These are phyloP conservation scores for Ormyrus rosae DNA, from an alignment of 2,888 invertebrate species.

Conservation along the genomic window DNA sequence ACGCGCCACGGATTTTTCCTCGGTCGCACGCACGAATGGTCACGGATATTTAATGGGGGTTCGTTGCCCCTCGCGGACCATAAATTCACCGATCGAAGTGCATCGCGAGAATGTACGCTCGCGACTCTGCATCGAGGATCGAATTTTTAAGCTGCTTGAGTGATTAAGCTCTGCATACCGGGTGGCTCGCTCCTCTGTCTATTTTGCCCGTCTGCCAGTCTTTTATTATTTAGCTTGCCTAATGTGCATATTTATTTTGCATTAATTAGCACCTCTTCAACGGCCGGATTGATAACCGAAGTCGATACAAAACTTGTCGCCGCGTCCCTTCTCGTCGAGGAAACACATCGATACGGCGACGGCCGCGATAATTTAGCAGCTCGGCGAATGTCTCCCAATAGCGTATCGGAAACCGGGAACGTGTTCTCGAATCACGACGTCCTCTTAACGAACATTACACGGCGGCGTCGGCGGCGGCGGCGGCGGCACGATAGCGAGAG, in stretches of 20 bases:
- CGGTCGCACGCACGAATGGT: constrained; percentile 62
- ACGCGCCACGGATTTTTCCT: constrained; percentile 61
- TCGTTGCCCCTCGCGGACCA: constrained; percentile 63
- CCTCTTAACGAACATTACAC: constrained; percentile 55
- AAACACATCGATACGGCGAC: constrained; percentile 5
- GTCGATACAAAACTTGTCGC: no score
- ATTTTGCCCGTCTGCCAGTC: not conserved
- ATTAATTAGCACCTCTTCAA: no score
- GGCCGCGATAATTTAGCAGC: constrained; percentile 26
- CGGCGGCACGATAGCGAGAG: not conserved
- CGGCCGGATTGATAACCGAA: no score
- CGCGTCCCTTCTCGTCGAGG: not conserved
- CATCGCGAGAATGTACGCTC: not conserved
- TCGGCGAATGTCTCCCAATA: not conserved
- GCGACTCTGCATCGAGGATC: constrained; percentile 4
- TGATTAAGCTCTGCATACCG: constrained; percentile 64
- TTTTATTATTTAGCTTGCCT: no score
- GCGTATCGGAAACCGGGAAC: not conserved
- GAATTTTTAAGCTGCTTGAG: constrained; percentile 63
- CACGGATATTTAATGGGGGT: constrained; percentile 66
- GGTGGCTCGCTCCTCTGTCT: constrained; percentile 32
- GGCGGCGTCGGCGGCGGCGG: not conserved
- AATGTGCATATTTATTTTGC: no score
- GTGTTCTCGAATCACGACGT: constrained; percentile 56
- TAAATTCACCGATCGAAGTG: constrained; percentile 59